Percentiles rank a stretch among this genome's conserved stretches.
phyloP scores from a whole-genome alignment of 2,113 vertebrate genomes.

The Thomomys bottae region DNA sequence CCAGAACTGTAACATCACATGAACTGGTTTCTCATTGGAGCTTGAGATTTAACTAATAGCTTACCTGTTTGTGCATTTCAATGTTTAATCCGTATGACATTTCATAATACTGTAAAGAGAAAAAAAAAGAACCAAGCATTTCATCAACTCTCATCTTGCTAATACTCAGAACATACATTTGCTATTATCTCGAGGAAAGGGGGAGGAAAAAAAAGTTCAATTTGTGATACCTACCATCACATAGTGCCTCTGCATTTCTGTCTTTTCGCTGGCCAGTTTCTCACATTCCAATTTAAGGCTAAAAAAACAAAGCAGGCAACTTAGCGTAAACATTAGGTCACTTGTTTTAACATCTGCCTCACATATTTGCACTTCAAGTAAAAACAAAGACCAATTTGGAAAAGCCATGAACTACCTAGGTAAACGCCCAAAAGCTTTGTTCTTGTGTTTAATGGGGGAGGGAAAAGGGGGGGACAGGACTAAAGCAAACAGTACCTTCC shows the following conservation, averaged over 20 bases:
- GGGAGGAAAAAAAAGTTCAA: conserved; percentile 46
- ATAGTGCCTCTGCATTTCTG: conserved; percentile 98
- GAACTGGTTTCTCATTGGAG: conserved; percentile 21
- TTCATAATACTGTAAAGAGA: conserved; percentile 90
- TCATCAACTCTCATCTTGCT: conserved; percentile 10
- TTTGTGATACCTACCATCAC: conserved; percentile 92
- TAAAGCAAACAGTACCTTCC: conserved; percentile 28
- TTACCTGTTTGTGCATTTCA: conserved; percentile 94
- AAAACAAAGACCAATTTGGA: conserved; percentile 69
- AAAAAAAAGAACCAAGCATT: conserved; percentile 73
- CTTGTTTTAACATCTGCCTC: conserved; percentile 82
- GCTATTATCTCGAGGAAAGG: conserved; percentile 35
- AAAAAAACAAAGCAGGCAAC: conserved; percentile 84
- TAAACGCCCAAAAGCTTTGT: conserved; percentile 67
- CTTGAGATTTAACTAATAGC: conserved; percentile 77
- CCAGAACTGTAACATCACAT: neutral
- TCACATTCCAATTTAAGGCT: conserved; percentile 99
- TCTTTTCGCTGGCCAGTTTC: conserved; percentile 98
- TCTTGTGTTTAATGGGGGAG: conserved; percentile 34
- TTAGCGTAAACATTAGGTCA: conserved; percentile 81
- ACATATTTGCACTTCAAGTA: conserved; percentile 81
- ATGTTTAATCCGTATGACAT: conserved; percentile 94
- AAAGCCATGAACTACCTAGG: conserved; percentile 62
- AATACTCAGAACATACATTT: neutral
- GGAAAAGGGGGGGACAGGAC: neutral